phyloP scores from a whole-genome alignment of 2,113 vertebrate species.

The Dipodomys ordii region DNA sequence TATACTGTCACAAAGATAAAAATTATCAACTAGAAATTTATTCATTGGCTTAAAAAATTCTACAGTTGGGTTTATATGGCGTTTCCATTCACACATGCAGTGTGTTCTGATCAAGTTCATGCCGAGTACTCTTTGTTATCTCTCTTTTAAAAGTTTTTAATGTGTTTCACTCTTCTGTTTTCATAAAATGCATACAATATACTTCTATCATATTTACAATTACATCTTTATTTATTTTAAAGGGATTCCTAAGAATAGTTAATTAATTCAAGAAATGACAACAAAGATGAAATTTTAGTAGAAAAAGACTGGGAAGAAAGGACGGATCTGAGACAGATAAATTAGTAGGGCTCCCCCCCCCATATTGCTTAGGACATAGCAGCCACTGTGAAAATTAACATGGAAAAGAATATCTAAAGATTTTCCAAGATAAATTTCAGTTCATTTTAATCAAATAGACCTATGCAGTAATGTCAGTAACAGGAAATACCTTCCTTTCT shows the following conservation, averaged over 20 bases:
- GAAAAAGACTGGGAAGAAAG: not conserved
- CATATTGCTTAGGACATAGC: not conserved
- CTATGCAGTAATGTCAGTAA: not conserved
- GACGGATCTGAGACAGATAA: not conserved
- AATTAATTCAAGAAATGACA: not conserved
- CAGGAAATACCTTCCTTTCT: constrained; percentile 38
- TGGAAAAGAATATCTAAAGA: not conserved
- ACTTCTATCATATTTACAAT: not conserved
- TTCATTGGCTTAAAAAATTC: too few species aligned
- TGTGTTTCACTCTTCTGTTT: too few species aligned
- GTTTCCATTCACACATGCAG: too few species aligned
- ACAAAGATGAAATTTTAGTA: not conserved
- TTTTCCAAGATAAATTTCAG: not conserved
- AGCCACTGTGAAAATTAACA: not conserved
- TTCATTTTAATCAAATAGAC: constrained; percentile 18
- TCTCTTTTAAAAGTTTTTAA: too few species aligned
- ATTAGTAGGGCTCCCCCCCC: not conserved
- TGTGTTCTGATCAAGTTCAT: too few species aligned
- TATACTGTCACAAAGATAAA: too few species aligned
- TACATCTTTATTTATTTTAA: not conserved
- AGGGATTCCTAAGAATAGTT: not conserved
- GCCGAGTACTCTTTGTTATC: too few species aligned
- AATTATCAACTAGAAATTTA: too few species aligned
- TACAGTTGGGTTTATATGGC: too few species aligned
- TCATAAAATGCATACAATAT: too few species aligned